Evolutionary conservation across 2,113 vertebrate genomes (phyloP).

Genomic region (Nicator chloris): DNA sequence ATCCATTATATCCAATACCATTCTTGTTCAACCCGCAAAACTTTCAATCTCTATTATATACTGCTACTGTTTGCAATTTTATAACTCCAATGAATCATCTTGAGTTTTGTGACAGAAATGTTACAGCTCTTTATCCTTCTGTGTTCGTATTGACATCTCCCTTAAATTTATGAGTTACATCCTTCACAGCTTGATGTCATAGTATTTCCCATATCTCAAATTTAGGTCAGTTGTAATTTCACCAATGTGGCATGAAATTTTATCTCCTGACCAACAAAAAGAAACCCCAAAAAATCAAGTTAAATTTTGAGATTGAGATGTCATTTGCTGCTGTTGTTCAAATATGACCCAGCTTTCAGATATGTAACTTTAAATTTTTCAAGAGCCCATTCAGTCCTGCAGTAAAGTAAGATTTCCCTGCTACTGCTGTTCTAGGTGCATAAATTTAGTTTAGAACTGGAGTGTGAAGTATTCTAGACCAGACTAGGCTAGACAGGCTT

Average conservation of each 20-base stretch:
- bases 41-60: not conserved
- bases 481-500: not conserved
- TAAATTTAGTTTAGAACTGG: not conserved
- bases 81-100: not conserved
- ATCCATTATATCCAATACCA: too few species aligned
- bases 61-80: not conserved
- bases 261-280: not conserved
- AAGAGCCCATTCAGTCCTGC: not conserved
- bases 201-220: not conserved
- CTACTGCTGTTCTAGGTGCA: not conserved
- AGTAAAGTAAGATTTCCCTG: not conserved
- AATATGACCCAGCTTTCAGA: not conserved
- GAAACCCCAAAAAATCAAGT: not conserved
- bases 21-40: not conserved
- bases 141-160: not conserved
- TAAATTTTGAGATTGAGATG: not conserved
- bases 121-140: not conserved
- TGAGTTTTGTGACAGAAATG: not conserved
- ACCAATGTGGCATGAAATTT: not conserved
- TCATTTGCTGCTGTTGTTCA: not conserved
- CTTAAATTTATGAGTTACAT: not conserved
- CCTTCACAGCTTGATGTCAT: not conserved
- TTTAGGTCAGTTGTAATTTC: not conserved
- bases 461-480: not conserved
- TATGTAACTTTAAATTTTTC: not conserved